Evolutionary conservation across 2,797 vertebrate genomes (phyloP), one percentile per base, ranked within the genome.

Genomic region (Danio kyathit): DNA sequence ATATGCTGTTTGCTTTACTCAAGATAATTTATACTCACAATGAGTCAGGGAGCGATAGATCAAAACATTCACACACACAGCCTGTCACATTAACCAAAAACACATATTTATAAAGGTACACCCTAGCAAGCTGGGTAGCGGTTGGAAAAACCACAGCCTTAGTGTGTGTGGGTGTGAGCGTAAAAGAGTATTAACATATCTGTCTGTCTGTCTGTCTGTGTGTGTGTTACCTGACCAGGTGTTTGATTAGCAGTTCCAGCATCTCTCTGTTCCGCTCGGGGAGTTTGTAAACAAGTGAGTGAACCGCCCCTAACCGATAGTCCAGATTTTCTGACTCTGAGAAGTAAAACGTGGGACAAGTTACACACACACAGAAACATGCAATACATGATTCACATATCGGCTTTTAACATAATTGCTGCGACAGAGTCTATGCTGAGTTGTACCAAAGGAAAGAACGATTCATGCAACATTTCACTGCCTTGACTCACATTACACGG

Each of bases 221-320:
- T 5, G 2, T 49, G 5, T n/a, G 57, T 86, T 94, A 99, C 97
- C 92, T 96, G 86, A 97, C 95, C 17, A 99, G 92, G 88, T 99
- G 97, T 82, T 94, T 95, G 85, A 99, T 96, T 19, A 99, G 94
- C 84, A 97, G 94, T 87, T 96, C 95, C 87, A 99, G 86, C 97
- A 99, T 99, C 87, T 98, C 96, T 51, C 93, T 93, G 85, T 97
- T 98, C 89, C 94, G 97, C 83, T 97, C 97, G n/a, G 97, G 97
- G 0, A 99, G 93, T 86, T 97, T 98, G 91, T 99, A 96, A 84
- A 96, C 92, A 46, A 99, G 91, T 0, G 95, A 94, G 48, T 99
- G 97, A 88, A 99, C 97, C 85, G 97, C 96, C 88, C 96, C 96
- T 70, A 97, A 93, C 66, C 97, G 94, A 83, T 95, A 95, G 92